A percentile compares a stretch with the other conserved stretches of the same genome.
Conservation (phyloP, 2,888 invertebrate species). For the Rapana venosa region DNA sequence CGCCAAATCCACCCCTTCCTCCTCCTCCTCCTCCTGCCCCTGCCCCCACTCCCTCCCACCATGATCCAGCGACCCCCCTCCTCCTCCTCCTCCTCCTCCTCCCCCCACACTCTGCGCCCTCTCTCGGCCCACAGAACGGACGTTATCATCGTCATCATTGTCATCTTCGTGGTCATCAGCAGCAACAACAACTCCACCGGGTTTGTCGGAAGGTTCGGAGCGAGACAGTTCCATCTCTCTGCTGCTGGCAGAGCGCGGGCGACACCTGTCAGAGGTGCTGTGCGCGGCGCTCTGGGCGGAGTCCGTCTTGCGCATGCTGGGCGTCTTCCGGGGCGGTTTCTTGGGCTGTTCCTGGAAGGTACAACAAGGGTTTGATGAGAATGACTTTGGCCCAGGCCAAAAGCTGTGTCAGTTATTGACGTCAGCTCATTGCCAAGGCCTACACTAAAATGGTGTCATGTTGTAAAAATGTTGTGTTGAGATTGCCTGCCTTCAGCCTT, state of each 20-base stretch:
- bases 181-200: neutral
- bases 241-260: constrained; percentile 38
- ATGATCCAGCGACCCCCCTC: neutral
- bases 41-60: too few relatives aligned
- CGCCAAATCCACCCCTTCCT: neutral
- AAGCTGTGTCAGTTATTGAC: too few relatives aligned
- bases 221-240: neutral
- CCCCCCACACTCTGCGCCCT: neutral
- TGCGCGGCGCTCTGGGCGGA: constrained; percentile 30
- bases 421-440: too few relatives aligned
- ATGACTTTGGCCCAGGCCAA: too few relatives aligned
- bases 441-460: too few relatives aligned
- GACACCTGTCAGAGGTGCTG: constrained; percentile 27
- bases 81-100: neutral
- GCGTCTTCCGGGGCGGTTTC: constrained; percentile 65
- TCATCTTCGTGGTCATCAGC: neutral
- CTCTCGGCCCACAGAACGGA: neutral
- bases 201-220: constrained; percentile 13
- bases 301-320: constrained; percentile 47
- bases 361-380: too few relatives aligned
- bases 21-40: neutral
- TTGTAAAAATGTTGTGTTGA: too few relatives aligned
- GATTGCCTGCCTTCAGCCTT: too few relatives aligned
- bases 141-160: neutral
- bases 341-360: constrained; percentile 56